Evolutionary conservation across 2,888 invertebrate species (phyloP), one percentile per base, ranked within the genome.

Genomic region (Deladenus siricidicola): DNA sequence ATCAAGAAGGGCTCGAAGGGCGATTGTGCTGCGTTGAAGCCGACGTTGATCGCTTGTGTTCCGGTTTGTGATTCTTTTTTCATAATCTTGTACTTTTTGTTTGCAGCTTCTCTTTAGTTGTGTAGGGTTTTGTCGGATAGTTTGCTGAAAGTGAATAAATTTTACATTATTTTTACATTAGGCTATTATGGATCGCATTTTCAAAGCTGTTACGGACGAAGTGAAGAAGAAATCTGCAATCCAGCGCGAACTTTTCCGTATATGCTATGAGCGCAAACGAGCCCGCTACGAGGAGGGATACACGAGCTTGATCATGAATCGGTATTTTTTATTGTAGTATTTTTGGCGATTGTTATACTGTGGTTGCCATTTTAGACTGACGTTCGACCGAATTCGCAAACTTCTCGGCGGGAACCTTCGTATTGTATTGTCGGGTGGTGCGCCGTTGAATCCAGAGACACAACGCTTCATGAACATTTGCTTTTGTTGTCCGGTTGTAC

Each of bases 151-250:
- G 26, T 56, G 50, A 44, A 58, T 24, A 47, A 34, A 6, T 44
- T 28, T 47, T 45, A 39, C 24, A 10, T 4, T n/a, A 42, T 45
- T 74, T 8, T n/a, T n/a, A n/a, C n/a, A n/a, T n/a, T 82, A 91
- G 89, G 84, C 94, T 56, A 93, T 98, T 73, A 86, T 96, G 84
- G 96, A 96, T 82, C 87, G 96, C 75, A 89, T 98, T 79, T 91
- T 91, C 78, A 98, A 98, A 82, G 90, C 89, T 71, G 90, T 98
- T 28, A 68, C 73, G 45, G 73, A 72, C 58, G 76, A 77, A 47
- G 76, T 96, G 56, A 80, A 80, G 53, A 85, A 86, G 54, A 87
- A 89, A 58, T 87, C 89, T 10, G 83, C 84, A 48, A 83, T 92
- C 63, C 86, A 75, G 71, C 66, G 87, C 2, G 74, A 76, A 1